Evolutionary conservation across 2,797 vertebrate genomes (phyloP), one percentile per base, ranked within the genome.

Genomic region (Chrosomus eos): DNA sequence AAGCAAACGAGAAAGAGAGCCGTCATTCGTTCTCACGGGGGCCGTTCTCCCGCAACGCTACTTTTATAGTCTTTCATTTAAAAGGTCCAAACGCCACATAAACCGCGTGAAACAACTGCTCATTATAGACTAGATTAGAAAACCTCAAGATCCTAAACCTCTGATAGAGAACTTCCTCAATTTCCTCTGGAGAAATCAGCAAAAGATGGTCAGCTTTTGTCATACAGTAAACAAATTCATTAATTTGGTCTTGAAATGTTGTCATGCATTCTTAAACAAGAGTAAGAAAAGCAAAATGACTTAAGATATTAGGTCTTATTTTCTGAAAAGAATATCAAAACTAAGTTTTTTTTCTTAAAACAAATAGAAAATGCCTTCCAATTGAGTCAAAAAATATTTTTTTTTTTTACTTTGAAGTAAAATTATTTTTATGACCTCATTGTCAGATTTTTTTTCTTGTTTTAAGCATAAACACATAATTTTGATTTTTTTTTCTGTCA

Each of bases 31-130:
- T 60, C 81, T 67, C 72, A 21, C 2, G 18, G 18, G 28, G 40
- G 55, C 26, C 43, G 3, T 74, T 74, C 53, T 82, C 55, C 36
- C 31, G 11, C 11, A 5, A 21, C 9, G 0, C 21, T 26, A 9
- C 18, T 62, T 36, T 64, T 19, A 26, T 51, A 75, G 55, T 75
- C 58, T 74, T 74, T 82, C 31, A 75, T 53, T 82, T 83, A 51
- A 66, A 75, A 38, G 2, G 23, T 66, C 18, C 14, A 70, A 38
- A 40, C 5, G 45, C 13, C 43, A n/a, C 64, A 45, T 82, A 43
- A 72, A 73, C 2, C 3, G 28, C 38, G 48, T 5, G 0, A 16
- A 74, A 48, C 8, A 0, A 23, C 16, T 75, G 23, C 81, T 66
- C 60, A 28, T 75, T 75, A 75, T n/a, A 36, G 38, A 6, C 66